Percentiles rank a stretch among this genome's conserved stretches.
Conservation (phyloP, 1,140 invertebrate species). For the Drosophila azteca region DNA sequence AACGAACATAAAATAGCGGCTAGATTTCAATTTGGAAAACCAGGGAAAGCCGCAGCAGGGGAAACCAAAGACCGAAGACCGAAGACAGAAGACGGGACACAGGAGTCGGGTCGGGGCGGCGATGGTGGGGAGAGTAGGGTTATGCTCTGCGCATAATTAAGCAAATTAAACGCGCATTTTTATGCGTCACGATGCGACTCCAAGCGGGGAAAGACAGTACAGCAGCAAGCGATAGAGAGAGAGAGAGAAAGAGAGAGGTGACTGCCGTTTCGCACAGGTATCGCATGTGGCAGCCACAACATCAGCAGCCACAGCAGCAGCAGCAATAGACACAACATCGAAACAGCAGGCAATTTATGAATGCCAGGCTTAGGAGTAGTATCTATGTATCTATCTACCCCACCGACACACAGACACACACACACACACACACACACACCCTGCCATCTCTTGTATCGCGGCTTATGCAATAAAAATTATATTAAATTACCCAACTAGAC, state of each 20-base stretch:
- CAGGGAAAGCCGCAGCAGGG: constrained; percentile 17
- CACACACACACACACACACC: neutral
- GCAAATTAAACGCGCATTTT: constrained; percentile 79
- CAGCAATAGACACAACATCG: constrained; percentile 18
- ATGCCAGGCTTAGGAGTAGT: constrained; percentile 62
- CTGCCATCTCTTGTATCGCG: neutral
- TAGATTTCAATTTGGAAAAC: constrained; percentile 71
- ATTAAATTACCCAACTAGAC: constrained; percentile 74
- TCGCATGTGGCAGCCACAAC: constrained; percentile 72
- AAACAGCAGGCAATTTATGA: constrained; percentile 65
- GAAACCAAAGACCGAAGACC: too few species aligned
- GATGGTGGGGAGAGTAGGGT: neutral
- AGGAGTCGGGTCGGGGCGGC: neutral
- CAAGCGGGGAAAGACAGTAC: constrained; percentile 8
- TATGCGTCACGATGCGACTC: constrained; percentile 66
- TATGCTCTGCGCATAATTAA: constrained; percentile 72
- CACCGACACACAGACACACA: constrained; percentile 1
- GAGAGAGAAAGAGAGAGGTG: neutral
- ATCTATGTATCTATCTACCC: constrained; percentile 10
- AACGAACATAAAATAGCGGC: constrained; percentile 70
- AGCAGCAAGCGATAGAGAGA: neutral
- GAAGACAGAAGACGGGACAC: too few species aligned
- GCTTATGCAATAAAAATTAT: constrained; percentile 81
- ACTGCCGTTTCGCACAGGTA: constrained; percentile 72
- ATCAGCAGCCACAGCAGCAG: constrained; percentile 13